phyloP scores from a whole-genome alignment of 2,797 vertebrate species.

The Gymnocypris eckloni region DNA sequence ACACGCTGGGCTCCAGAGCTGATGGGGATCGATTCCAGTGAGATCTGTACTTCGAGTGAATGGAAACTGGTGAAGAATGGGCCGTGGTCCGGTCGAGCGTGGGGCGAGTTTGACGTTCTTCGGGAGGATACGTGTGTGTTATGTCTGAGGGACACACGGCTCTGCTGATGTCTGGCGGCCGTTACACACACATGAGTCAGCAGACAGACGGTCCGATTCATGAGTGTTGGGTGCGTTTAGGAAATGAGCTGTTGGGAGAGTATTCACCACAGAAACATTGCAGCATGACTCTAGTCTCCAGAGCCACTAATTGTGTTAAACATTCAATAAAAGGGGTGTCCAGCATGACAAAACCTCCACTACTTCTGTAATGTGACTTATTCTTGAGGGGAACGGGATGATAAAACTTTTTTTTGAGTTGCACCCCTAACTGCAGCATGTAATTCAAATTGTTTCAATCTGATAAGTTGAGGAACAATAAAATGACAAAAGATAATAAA shows the following conservation, averaged over 20 bases:
- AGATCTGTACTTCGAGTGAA: constrained; percentile 16
- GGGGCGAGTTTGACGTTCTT: constrained; percentile 18
- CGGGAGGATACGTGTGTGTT: not conserved
- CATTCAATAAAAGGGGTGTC: not conserved
- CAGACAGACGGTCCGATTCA: not conserved
- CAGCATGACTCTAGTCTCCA: not conserved
- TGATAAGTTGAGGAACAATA: not conserved
- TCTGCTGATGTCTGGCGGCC: not conserved
- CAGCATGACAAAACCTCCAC: not conserved
- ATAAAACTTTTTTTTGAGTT: too few relatives aligned
- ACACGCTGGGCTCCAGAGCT: constrained; percentile 31
- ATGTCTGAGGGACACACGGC: not conserved
- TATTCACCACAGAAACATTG: not conserved
- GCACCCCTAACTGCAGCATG: not conserved
- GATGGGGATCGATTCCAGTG: not conserved
- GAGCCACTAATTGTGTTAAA: not conserved
- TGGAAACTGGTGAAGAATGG: constrained; percentile 11
- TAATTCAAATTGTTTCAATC: not conserved
- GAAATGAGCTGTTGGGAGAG: constrained; percentile 5
- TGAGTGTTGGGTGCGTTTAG: not conserved
- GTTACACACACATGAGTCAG: constrained; percentile 17
- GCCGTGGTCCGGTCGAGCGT: not conserved
- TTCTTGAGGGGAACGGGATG: not conserved
- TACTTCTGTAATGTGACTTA: not conserved
- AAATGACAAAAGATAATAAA: not conserved